Base-by-base conservation (phyloP, 2,113 vertebrate species). In the Dolichallabes microphthalmus region DNA sequence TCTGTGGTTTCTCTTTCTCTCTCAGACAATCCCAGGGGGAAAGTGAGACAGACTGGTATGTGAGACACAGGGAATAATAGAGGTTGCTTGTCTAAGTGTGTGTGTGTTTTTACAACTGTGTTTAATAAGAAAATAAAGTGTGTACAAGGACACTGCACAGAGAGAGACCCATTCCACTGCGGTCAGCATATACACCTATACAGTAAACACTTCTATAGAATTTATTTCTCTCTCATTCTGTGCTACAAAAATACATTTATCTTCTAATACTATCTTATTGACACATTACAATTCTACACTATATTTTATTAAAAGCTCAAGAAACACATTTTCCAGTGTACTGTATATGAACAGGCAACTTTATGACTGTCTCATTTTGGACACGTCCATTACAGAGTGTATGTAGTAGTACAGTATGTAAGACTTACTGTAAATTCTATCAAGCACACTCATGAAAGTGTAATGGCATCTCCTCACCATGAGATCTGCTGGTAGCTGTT, bases 121-220 rank as follows among this genome's bases (percentile, higher is more conserved):
- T 64, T 35, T 35, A 78, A 82, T 82, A 82, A 86, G n/a, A 27
- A 45, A 64, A 78, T 55, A 30, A 60, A 30, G 17, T 57, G 30
- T 27, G n/a, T 64, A 32, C 19, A 5, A 81, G 86, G 58, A 63
- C 69, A 77, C 71, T 52, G 66, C 55, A 45, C 7, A 61, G 30
- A 73, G 52, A 19, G 61, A 39, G 15, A 73, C 74, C 63, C 74
- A 58, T 73, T 78, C 68, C 27, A 32, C 52, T 86, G 68, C 69
- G 80, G 53, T 83, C 52, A 50, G 1, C 20, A 15, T n/a, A 50
- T n/a, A 52, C 3, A 52, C 4, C 10, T 5, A n/a, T 74, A 50
- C n/a, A n/a, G n/a, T n/a, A 0, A n/a, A 50, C 4, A 25, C 50
- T 53, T 50, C 25, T 13, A 45, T 13, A 73, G 12, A 22, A 19